Evolutionary conservation across 2,113 vertebrate genomes (phyloP).

Genomic region (Cryptotis parvus): DNA sequence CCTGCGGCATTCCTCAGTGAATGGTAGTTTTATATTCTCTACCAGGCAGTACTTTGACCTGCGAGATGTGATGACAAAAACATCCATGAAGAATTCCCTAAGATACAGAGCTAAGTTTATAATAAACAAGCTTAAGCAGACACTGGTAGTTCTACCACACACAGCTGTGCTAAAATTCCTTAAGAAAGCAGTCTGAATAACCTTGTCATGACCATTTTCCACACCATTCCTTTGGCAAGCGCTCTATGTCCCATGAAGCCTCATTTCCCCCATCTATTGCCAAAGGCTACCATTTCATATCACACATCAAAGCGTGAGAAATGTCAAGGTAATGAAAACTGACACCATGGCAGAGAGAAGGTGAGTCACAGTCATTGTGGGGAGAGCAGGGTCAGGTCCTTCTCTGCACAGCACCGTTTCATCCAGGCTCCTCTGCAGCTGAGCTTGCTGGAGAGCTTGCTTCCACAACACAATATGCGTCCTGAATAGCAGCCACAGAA

Average conservation of each 20-base stretch:
- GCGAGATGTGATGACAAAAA: not conserved
- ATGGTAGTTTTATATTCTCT: not conserved
- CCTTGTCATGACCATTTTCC: constrained; percentile 79
- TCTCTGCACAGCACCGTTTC: not conserved
- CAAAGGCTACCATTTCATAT: constrained; percentile 77
- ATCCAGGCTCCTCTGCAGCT: not conserved
- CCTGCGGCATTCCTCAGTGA: not conserved
- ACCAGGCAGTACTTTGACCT: not conserved
- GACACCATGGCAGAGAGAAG: constrained; percentile 59
- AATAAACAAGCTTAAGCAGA: constrained; percentile 6
- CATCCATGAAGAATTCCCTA: not conserved
- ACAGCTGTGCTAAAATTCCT: constrained; percentile 38
- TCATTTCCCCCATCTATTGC: constrained; percentile 76
- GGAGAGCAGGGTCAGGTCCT: constrained; percentile 30
- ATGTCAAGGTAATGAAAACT: constrained; percentile 77
- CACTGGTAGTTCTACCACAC: not conserved
- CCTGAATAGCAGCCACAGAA: not conserved
- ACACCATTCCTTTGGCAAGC: constrained; percentile 68
- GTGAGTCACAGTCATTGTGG: constrained; percentile 5
- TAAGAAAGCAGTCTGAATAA: constrained; percentile 76
- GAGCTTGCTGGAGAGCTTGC: not conserved
- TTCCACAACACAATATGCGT: not conserved
- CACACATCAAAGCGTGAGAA: constrained; percentile 73
- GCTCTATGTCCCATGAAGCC: constrained; percentile 61
- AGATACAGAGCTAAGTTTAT: not conserved